Base-by-base conservation (phyloP, 2,888 invertebrate species). In the Orchesella flavescens region DNA sequence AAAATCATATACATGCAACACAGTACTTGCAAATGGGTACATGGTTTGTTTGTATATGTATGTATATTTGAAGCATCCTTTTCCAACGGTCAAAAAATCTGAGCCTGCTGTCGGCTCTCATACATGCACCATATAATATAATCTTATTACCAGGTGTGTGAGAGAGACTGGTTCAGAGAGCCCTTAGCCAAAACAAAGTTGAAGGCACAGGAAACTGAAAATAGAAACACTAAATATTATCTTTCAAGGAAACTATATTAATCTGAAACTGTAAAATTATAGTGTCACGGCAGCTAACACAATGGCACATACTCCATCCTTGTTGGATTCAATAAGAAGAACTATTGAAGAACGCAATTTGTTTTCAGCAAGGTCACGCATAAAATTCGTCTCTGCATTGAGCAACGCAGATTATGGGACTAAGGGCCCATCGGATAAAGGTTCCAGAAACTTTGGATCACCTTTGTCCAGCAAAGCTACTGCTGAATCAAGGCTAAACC, bases 301-400 rank as follows among this genome's bases (percentile, higher is more conserved):
- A 13, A 63, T 57, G 57, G 1, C 57, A 19, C 57, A 57, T 4
- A 85, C 85, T 21, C 84, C 86, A 46, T 84, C 82, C n/a, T 43
- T 87, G 19, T 61, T 88, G 24, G 86, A 88, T 55, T 87, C 88
- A 0, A 88, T 88, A 49, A 79, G 88, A 15, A 57, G 85, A 23
- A 88, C 87, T 12, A 85, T 88, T 23, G 88, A 88, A 72, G 87
- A 88, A 55, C 80, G 87, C 1, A 84, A 86, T 73, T 74, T 87
- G 17, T 85, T 88, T 49, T 86, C 88, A 7, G 88, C 87, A 12
- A 81, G 87, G 59, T 86, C 87, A 0, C 43, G 88, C 19, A 21
- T 77, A 44, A 84, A 88, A 63, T 88, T 87, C 69, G 87, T 88
- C 5, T 86, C 86, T 21, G 88, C 88, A 7, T 57, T 87, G n/a